Conservation (phyloP, 2,888 invertebrate species). For the Incurvaria masculella region DNA sequence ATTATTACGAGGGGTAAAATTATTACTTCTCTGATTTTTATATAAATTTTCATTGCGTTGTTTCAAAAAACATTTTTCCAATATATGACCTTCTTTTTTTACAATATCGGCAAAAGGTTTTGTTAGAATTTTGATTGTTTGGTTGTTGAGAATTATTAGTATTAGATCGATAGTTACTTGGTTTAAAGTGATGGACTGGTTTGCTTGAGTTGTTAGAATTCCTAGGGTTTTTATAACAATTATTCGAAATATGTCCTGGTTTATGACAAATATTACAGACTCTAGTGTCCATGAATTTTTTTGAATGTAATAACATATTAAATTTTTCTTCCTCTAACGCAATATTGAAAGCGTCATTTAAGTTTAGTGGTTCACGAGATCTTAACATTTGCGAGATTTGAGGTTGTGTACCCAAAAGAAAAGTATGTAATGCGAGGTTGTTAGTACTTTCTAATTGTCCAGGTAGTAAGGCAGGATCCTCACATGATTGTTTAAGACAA, state of each 20-base stretch:
- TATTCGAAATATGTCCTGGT: neutral
- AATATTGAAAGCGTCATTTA: constrained; percentile 4
- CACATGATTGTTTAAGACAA: no score
- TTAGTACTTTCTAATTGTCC: no score
- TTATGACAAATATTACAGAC: constrained; percentile 1
- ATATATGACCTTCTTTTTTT: neutral
- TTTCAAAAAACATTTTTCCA: neutral
- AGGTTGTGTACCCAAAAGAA: no score
- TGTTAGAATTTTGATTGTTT: neutral
- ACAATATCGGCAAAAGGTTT: constrained; percentile 3
- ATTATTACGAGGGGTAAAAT: neutral
- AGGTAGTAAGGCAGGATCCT: no score
- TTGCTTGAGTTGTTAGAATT: neutral
- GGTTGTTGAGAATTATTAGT: neutral
- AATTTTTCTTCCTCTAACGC: constrained; percentile 4
- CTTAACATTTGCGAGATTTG: neutral
- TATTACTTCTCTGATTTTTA: neutral
- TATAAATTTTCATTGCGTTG: neutral
- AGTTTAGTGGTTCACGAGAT: neutral
- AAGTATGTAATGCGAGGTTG: no score
- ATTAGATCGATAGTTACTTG: neutral
- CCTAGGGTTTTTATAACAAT: neutral
- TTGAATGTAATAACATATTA: neutral
- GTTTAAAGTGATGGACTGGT: neutral
- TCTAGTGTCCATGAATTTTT: neutral